Base-by-base conservation (phyloP, 2,113 vertebrate genomes). In the Mirounga angustirostris region DNA sequence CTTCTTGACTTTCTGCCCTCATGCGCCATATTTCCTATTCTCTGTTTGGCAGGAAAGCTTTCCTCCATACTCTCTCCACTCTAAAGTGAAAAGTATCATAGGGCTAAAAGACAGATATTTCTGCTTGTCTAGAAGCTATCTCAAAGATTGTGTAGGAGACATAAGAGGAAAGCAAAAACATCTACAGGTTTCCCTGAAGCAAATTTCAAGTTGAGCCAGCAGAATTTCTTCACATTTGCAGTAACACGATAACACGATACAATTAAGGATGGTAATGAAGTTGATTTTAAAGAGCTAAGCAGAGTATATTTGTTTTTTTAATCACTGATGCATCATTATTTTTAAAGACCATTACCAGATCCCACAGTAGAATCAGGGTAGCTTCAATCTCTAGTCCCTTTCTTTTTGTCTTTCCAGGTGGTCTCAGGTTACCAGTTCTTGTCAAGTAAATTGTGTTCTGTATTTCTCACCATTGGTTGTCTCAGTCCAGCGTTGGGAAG, bases 161-260 rank as follows among this genome's bases (percentile, higher is more conserved):
- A 50, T n/a, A 81, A 80, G 50, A 19, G 46, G 5, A 98, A 71
- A 61, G 1, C 9, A 82, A 33, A 56, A 26, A 3, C 65, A 86
- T 89, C 97, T 95, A 54, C 6, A 80, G 74, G 28, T 89, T 97
- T 98, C 63, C 96, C 83, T 90, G 97, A 97, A 97, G 92, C 65
- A 98, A 96, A 98, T 97, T 80, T 95, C 33, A 65, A 79, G 54
- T 80, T 16, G 7, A 3, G 12, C 65, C 13, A 11, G 58, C 28
- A 56, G 95, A 86, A 10, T 50, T 86, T 89, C 71, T 26, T 95
- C 21, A 61, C 69, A 95, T 93, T 91, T 88, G 6, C 40, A 59
- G 71, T 76, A 0, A 19, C 40, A 88, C 79, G 43, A 52, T 7
- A 36, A 19, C 4, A 26, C 2, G 30, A 54, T 36, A 63, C 1